phyloP scores from a whole-genome alignment of 2,888 invertebrate genomes.

The Coelogynopora nodosa region DNA sequence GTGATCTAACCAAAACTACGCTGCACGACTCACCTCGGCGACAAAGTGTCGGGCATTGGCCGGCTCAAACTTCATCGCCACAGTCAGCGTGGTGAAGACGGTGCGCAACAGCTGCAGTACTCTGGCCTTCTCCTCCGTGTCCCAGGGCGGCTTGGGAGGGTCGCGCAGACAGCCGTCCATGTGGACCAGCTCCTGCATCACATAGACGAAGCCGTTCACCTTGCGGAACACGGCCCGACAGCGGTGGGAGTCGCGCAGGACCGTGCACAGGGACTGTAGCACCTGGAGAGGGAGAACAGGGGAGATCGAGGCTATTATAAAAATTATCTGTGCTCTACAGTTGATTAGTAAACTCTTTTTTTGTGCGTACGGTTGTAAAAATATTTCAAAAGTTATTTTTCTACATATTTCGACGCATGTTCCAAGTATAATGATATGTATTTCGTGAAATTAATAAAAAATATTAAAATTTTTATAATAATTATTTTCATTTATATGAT shows the following conservation, averaged over 20 bases:
- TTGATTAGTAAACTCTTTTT: no score
- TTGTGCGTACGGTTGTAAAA: no score
- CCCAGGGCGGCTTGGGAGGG: slow-evolving; percentile 65
- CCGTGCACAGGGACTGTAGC: slow-evolving; percentile 70
- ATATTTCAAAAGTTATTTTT: no score
- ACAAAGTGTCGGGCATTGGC: slow-evolving; percentile 97
- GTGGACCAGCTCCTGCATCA: slow-evolving; percentile 87
- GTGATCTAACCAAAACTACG: no score
- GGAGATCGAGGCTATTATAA: slow-evolving; percentile 48
- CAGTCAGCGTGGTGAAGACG: slow-evolving; percentile 87
- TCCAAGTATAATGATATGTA: no score
- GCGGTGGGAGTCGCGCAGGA: slow-evolving; percentile 88
- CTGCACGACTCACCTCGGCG: slow-evolving; percentile 72
- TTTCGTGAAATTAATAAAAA: no score
- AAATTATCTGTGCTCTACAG: no score
- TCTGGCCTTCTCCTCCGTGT: slow-evolving; percentile 64
- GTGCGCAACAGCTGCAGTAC: slow-evolving; percentile 76
- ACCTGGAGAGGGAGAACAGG: slow-evolving; percentile 55
- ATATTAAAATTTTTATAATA: no score
- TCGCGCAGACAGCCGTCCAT: slow-evolving; percentile 70
- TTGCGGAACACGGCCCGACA: slow-evolving; percentile 93
- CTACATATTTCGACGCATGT: no score
- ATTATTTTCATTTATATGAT: not conserved
- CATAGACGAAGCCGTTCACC: slow-evolving; percentile 94
- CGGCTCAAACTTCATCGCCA: slow-evolving; percentile 97